phyloP scores from a whole-genome alignment of 2,888 invertebrate genomes.

The Branchipolynoe longqiensis region DNA sequence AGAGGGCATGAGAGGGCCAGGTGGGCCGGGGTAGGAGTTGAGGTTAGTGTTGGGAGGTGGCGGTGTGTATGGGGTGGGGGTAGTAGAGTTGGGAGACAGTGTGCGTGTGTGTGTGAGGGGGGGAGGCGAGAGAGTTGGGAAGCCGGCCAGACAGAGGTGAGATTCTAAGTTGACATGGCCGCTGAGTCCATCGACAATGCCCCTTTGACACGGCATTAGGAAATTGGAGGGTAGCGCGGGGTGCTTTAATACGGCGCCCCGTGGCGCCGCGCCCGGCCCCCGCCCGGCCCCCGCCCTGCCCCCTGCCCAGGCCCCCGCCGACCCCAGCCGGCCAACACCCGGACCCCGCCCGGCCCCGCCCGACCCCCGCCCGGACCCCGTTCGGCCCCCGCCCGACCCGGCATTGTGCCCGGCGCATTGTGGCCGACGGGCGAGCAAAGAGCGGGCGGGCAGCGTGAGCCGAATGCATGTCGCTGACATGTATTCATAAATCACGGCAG shows the following conservation, averaged over 20 bases:
- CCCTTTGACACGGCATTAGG: conserved; percentile 21
- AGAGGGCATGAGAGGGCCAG: conserved; percentile 32
- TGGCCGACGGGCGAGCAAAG: conserved; percentile 42
- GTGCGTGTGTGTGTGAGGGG: too few species aligned
- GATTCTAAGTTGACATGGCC: conserved; percentile 46
- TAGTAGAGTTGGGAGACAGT: too few species aligned
- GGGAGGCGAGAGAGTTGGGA: too few species aligned
- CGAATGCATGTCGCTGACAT: conserved; percentile 55
- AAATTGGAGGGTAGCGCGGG: conserved; percentile 50
- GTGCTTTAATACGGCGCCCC: conserved; percentile 19
- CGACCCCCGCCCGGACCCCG: too few species aligned
- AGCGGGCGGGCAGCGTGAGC: conserved; percentile 36
- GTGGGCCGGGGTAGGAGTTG: neutral
- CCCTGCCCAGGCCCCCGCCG: too few species aligned
- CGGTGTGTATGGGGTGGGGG: too few species aligned
- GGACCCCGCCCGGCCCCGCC: too few species aligned
- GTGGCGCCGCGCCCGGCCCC: too few species aligned
- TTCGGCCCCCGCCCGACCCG: too few species aligned
- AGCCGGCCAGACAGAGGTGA: conserved; percentile 38
- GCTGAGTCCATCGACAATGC: neutral
- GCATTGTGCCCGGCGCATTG: conserved; percentile 31
- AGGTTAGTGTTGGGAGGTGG: too few species aligned
- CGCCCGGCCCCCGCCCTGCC: too few species aligned
- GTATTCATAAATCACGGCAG: conserved; percentile 48
- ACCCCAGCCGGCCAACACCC: too few species aligned